Evolutionary conservation across 2,797 vertebrate species (phyloP).

Genomic region (Falco biarmicus): DNA sequence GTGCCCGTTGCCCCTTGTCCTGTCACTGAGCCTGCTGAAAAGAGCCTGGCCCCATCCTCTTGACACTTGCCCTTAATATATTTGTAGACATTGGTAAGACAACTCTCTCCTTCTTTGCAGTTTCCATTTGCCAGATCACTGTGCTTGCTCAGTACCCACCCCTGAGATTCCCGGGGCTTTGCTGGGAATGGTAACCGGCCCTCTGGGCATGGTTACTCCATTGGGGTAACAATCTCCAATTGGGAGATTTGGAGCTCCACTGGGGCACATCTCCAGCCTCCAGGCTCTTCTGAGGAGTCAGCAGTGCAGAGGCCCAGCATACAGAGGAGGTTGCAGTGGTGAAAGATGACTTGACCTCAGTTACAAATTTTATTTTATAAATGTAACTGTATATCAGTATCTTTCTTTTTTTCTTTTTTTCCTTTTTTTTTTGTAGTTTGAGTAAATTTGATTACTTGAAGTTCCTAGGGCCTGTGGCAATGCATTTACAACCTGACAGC

Average conservation of each 20-base stretch:
- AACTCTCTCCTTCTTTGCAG: not conserved
- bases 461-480: not conserved
- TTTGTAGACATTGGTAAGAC: too few relatives aligned
- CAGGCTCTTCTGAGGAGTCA: not conserved
- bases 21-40: too few relatives aligned
- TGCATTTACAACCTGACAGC: not conserved
- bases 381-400: not conserved
- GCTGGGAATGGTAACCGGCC: not conserved
- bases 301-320: not conserved
- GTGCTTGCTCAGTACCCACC: not conserved
- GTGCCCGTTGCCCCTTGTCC: too few relatives aligned
- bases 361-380: not conserved
- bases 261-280: not conserved
- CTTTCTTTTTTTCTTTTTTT: not conserved
- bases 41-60: too few relatives aligned
- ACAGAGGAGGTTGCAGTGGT: not conserved
- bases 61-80: too few relatives aligned
- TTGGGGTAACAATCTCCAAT: too few relatives aligned
- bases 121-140: not conserved
- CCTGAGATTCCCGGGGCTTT: not conserved
- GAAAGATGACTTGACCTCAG: not conserved
- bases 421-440: not conserved
- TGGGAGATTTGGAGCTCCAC: not conserved
- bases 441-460: not conserved
- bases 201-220: not conserved